phyloP scores from a whole-genome alignment of 2,113 vertebrate genomes.

The Stigmatopora argus region DNA sequence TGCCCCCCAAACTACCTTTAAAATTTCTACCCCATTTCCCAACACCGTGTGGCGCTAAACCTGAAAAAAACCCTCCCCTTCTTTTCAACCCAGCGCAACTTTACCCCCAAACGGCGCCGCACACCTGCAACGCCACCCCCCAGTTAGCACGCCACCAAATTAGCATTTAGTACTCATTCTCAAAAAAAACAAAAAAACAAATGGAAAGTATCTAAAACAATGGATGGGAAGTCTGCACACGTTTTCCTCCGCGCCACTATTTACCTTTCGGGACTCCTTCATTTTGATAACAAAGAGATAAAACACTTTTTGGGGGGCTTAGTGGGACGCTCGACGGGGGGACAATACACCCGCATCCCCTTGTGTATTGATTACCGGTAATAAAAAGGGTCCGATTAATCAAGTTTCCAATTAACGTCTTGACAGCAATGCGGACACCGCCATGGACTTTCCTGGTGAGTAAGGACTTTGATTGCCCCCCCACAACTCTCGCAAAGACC shows the following conservation, averaged over 20 bases:
- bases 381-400: conserved; percentile 61
- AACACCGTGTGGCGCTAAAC: no score
- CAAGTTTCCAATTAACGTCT: conserved; percentile 72
- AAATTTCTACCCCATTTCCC: no score
- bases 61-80: no score
- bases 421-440: conserved; percentile 61
- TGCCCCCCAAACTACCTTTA: no score
- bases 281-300: conserved; percentile 68
- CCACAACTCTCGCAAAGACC: no score
- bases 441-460: conserved; percentile 75
- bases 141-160: no score
- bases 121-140: background rate
- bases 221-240: conserved; percentile 46
- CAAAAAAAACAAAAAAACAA: background rate
- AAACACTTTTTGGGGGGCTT: conserved; percentile 54
- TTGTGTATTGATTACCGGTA: conserved; percentile 61
- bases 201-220: conserved; percentile 29
- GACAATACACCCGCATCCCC: conserved; percentile 68
- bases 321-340: conserved; percentile 62
- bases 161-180: no score
- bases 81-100: no score
- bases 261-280: conserved; percentile 50
- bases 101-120: no score
- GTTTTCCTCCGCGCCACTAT: conserved; percentile 31
- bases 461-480: conserved; percentile 54